Evolutionary conservation across 1,140 invertebrate species (phyloP), one percentile per base, ranked within the genome.

Genomic region (Danaus melanippus): DNA sequence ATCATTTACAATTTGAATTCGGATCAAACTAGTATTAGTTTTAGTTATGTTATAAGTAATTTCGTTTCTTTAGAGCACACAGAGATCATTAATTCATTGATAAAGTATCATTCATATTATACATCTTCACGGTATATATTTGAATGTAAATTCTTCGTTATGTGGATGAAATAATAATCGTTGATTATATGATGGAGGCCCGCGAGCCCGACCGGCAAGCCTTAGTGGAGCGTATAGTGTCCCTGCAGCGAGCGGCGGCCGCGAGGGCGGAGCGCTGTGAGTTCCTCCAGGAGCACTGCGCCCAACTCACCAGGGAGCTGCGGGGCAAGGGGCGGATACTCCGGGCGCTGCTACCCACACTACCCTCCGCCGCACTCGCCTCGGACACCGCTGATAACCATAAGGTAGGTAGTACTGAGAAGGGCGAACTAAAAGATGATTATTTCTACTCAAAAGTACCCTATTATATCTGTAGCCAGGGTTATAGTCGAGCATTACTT

Each of bases 211-310:
- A 93, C 67, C 91, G 92, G 51, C 93, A 96, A 76, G 88, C 92
- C 10, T 74, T 98, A 41, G 94, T 98, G 17, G 96, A 98, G 69
- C 90, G 95, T 59, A 97, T 98, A 56, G 92, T 98, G 6, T 93
- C 93, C 55, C 84, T 98, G 40, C 97, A 98, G 84, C 89, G 93
- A 52, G 90, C 91, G 11, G 92, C 94, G 60, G 96, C 95, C 0
- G 90, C 93, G 32, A 91, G 93, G 71, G 92, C 94, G 3, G 97
- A 98, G 76, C 97, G 97, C 71, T 91, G 97, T 53, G 97, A 98
- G 71, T 97, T 97, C 80, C 85, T 97, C 0, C 94, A 97, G 83
- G 96, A 97, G 73, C 95, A 98, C 76, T 89, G 92, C 2, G 87
- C 91, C 4, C 93, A 94, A 42, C 85, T 98, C 42, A 90, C 96